Evolutionary conservation across 2,113 vertebrate species (phyloP).

Genomic region (Amphilophus citrinellus): DNA sequence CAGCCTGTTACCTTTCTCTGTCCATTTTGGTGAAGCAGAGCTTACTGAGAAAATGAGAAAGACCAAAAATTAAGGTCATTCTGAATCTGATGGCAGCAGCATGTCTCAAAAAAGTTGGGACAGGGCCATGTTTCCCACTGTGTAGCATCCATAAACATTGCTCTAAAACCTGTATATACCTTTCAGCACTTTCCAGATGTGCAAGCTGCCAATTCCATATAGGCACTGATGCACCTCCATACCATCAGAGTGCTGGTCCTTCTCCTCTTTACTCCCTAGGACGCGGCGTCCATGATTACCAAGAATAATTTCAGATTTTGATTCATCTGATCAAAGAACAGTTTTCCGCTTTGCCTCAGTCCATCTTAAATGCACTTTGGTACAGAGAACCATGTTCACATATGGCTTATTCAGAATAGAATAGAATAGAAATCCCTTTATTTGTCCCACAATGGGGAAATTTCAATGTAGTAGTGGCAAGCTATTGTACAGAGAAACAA

Average conservation of each 20-base stretch:
- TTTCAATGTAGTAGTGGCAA: no score
- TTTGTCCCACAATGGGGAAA: no score
- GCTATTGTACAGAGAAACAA: no score
- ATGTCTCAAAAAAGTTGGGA: neutral
- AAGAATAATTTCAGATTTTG: neutral
- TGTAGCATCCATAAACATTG: no score
- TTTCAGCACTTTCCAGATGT: neutral
- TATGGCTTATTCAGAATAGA: no score
- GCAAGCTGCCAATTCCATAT: neutral
- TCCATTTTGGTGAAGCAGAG: neutral
- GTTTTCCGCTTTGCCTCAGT: neutral
- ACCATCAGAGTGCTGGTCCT: neutral
- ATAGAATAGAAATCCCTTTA: no score
- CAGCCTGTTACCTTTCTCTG: neutral
- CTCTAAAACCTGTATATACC: no score
- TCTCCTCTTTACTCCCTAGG: no score
- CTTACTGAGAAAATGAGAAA: constrained; percentile 23
- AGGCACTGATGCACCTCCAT: neutral
- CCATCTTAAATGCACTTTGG: neutral
- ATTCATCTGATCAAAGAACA: neutral
- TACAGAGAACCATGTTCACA: neutral
- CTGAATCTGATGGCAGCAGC: no score
- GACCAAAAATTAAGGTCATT: neutral
- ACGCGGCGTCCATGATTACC: no score
- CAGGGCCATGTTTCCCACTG: neutral